Evolutionary conservation across 2,113 vertebrate species (phyloP), one percentile per base, ranked within the genome.

Genomic region (Collichthys lucidus): DNA sequence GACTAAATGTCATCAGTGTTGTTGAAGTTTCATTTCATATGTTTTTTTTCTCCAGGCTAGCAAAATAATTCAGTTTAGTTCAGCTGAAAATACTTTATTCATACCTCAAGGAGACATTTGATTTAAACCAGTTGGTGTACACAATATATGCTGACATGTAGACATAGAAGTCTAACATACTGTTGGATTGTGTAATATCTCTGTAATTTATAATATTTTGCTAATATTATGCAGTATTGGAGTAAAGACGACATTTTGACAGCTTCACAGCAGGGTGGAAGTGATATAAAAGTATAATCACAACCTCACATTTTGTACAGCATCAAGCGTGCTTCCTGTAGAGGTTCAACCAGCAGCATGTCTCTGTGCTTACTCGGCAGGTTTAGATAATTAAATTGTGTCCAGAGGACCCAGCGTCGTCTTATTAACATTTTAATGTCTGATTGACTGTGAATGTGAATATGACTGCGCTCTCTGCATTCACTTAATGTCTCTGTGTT

Each of bases 301-400:
- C 29, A 68, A 17, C 20, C 22, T 63, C 17, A 7, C 24, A 42
- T 64, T 70, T 24, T 17, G 61, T 50, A 22, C 20, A 24, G 57
- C 40, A 26, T 26, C 9, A 42, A 16, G 60, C 16, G 59, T 59
- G 12, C 12, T 26, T 15, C 3, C 59, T 63, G 56, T 50, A 14
- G 20, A 24, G 1, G 40, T 68, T 70, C 26, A n/a, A 64, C 31
- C 4, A 14, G 63, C 44, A 35, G 79, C 57, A 24, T 24, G 29
- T 61, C 55, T 50, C 61, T 61, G 59, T 55, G 72, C 66, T 77
- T 50, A 67, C 82, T 67, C 60, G 67, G 53, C 69, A 17, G 1
- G 55, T 73, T 65, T 49, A 46, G 55, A 66, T 65, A 66, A 62
- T 66, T 70, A 20, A 69, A 66, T 66, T 74, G 55, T 72, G 67